Evolutionary conservation across 2,797 vertebrate genomes (phyloP), one percentile per base, ranked within the genome.

Genomic region (Otolemur crassicaudatus): DNA sequence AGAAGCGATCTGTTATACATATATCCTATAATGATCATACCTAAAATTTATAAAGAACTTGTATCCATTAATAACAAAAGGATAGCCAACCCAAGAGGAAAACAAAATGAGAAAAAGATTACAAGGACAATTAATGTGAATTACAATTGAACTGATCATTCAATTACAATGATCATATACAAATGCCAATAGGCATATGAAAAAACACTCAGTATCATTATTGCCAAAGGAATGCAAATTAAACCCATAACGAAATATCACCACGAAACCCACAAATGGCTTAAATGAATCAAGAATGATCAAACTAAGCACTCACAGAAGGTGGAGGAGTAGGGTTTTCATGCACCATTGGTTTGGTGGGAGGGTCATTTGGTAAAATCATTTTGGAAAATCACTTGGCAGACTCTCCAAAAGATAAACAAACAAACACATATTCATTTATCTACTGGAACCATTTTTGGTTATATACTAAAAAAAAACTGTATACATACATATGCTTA

Each of bases 341-440:
- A 53, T 25, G 20, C 1, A 22, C 5, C 5, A 1, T 16, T 76
- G 0, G 14, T 1, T 20, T 80, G 1, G 8, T 14, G 0, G 34
- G 4, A 58, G 25, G 19, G 5, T 46, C 40, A 69, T 22, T 85
- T 58, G 19, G 1, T 80, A 27, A 84, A 79, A 94, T 73, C 56
- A 67, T 37, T 75, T 65, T 13, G 20, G 34, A 90, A 83, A 83
- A 22, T 87, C 14, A 3, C 29, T 58, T 70, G 75, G 2, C 7
- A 56, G 43, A 46, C 37, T 19, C 10, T 58, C 40, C 37, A 67
- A 56, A 63, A 92, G 20, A n/a, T 49, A 63, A 49, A 49, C 2
- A 53, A 53, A 58, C 34, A 43, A 43, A 53, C 4, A 63, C 29
- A 19, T 53, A 40, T 58, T 82, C 3, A 5, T 10, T 85, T 43